Conservation (phyloP, 2,888 invertebrate species). For the Shargacucullia verbasci region DNA sequence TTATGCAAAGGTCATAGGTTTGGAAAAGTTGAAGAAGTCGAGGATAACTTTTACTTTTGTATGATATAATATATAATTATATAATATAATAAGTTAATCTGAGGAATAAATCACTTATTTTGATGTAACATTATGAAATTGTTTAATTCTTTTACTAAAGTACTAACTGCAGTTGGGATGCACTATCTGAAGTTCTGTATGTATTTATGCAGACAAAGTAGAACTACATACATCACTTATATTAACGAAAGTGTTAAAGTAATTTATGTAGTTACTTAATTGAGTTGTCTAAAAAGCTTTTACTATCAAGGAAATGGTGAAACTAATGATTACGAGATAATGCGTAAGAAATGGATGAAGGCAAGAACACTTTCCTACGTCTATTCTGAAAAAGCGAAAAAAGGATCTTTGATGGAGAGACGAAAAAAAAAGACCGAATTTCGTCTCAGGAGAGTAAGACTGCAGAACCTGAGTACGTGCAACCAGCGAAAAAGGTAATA, state of each 20-base stretch:
- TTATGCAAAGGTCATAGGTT: constrained; percentile 1
- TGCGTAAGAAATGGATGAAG: constrained; percentile 85
- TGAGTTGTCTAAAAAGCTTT: constrained; percentile 79
- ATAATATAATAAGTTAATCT: too few relatives aligned
- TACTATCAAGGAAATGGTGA: constrained; percentile 78
- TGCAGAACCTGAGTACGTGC: constrained; percentile 80
- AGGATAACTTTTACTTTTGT: too few relatives aligned
- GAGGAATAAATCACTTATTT: too few relatives aligned
- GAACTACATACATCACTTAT: constrained; percentile 5
- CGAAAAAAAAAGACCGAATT: constrained; percentile 86
- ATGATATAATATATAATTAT: too few relatives aligned
- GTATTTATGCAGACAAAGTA: too few relatives aligned
- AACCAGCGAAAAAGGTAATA: constrained; percentile 61
- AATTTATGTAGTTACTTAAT: constrained; percentile 73
- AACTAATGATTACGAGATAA: constrained; percentile 87
- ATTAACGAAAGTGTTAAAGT: constrained; percentile 60
- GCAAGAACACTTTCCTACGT: constrained; percentile 82
- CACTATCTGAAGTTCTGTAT: too few relatives aligned
- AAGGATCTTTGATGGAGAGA: constrained; percentile 84
- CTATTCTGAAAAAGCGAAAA: constrained; percentile 86
- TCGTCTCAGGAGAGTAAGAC: constrained; percentile 88
- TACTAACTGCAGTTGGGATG: too few relatives aligned
- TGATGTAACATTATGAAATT: too few relatives aligned
- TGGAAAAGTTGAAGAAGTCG: neutral
- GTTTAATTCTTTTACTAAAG: too few relatives aligned